A percentile compares a stretch with the other conserved stretches of the same genome.
phyloP scores from a whole-genome alignment of 1,140 invertebrate genomes.

The Hestina assimilis region DNA sequence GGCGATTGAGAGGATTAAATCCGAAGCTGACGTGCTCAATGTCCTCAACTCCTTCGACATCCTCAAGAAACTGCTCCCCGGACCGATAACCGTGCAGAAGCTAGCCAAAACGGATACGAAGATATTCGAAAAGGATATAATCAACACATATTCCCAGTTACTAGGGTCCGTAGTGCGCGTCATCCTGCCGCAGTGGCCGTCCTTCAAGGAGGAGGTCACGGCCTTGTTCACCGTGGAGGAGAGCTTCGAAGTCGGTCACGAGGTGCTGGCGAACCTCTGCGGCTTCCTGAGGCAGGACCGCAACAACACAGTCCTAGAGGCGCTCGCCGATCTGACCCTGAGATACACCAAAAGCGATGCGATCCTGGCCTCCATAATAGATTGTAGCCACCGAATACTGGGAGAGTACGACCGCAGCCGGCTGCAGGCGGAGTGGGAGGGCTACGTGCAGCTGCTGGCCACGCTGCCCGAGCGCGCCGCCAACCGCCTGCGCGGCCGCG shows the following conservation, averaged over 20 bases:
- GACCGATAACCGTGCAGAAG: slow-evolving; percentile 82
- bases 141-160: slow-evolving; percentile 38
- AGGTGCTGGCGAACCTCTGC: slow-evolving; percentile 73
- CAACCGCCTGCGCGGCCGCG: slow-evolving; percentile 80
- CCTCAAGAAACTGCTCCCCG: slow-evolving; percentile 76
- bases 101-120: slow-evolving; percentile 51
- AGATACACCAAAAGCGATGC: slow-evolving; percentile 79
- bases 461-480: slow-evolving; percentile 84
- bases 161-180: slow-evolving; percentile 25
- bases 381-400: slow-evolving; percentile 31
- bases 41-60: slow-evolving; percentile 41
- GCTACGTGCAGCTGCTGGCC: slow-evolving; percentile 80
- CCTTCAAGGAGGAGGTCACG: slow-evolving; percentile 57
- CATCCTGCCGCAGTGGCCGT: slow-evolving; percentile 47
- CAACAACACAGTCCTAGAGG: slow-evolving; percentile 35
- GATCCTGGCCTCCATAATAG: slow-evolving; percentile 75
- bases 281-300: slow-evolving; percentile 72
- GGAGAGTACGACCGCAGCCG: slow-evolving; percentile 9
- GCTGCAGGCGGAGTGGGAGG: slow-evolving; percentile 69
- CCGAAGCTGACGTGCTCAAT: slow-evolving; percentile 57
- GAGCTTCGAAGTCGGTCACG: slow-evolving; percentile 70
- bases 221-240: slow-evolving; percentile 78
- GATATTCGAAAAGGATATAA: slow-evolving; percentile 18
- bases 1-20: slow-evolving; percentile 60
- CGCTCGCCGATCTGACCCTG: slow-evolving; percentile 69